Conservation (phyloP, 2,888 invertebrate genomes). For the Drosophila paracracens region DNA sequence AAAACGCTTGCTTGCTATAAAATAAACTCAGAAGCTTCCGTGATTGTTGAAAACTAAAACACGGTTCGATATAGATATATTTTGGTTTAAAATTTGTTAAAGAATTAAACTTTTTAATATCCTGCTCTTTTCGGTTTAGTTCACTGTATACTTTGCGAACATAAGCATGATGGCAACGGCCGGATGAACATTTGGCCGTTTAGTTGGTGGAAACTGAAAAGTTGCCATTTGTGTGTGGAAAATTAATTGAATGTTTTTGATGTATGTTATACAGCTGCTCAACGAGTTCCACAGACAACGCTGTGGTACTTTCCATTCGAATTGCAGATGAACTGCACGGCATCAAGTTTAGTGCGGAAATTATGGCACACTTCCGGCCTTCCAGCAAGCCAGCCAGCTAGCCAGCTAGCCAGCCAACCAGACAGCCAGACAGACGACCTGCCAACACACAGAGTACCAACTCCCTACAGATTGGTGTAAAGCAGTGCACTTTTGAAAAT, state of each 20-base stretch:
- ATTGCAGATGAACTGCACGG: slow-evolving; percentile 70
- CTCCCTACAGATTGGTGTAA: slow-evolving; percentile 51
- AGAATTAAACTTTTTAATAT: not conserved
- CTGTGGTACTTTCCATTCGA: slow-evolving; percentile 47
- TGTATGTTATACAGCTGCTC: slow-evolving; percentile 42
- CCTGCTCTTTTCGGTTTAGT: slow-evolving; percentile 13
- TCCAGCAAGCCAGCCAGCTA: slow-evolving; percentile 9
- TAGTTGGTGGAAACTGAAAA: slow-evolving; percentile 35
- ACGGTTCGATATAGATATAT: not conserved
- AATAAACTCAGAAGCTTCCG: not conserved
- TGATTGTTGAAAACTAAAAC: not conserved
- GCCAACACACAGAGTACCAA: slow-evolving; percentile 22
- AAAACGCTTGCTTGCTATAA: slow-evolving; percentile 6
- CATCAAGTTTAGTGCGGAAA: slow-evolving; percentile 73
- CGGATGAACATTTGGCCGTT: slow-evolving; percentile 48
- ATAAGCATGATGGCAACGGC: slow-evolving; percentile 54
- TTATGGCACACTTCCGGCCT: slow-evolving; percentile 71
- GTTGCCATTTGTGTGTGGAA: slow-evolving; percentile 43
- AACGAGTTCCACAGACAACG: not conserved
- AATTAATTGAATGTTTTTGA: slow-evolving; percentile 77
- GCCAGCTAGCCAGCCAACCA: slow-evolving; percentile 3
- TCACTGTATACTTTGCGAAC: slow-evolving; percentile 46
- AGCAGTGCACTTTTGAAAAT: slow-evolving; percentile 75
- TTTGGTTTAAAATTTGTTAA: not conserved
- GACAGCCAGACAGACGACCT: slow-evolving; percentile 10